Percentiles rank a stretch among this genome's conserved stretches.
Conservation (phyloP, 2,113 vertebrate species). For the Crypturellus undulatus region DNA sequence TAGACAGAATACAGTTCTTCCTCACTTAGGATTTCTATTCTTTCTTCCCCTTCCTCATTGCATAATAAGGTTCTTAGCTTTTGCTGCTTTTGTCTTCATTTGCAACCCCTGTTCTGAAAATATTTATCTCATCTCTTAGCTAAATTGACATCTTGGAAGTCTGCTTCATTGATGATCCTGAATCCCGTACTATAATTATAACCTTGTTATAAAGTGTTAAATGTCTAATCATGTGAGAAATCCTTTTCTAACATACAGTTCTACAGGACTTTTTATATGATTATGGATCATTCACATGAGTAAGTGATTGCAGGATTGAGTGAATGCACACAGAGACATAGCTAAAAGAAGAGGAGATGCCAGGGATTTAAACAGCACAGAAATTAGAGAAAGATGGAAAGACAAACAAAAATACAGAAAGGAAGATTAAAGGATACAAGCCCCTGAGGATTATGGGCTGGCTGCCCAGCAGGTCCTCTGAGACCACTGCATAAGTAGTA, state of each 20-base stretch:
- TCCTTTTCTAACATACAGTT: not conserved
- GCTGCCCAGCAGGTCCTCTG: conserved; percentile 55
- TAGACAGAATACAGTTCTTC: not conserved
- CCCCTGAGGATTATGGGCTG: conserved; percentile 30
- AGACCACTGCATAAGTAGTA: not conserved
- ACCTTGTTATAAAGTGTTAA: not conserved
- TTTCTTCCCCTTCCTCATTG: not conserved
- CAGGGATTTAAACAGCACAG: not conserved
- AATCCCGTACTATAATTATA: not conserved
- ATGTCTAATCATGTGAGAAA: not conserved
- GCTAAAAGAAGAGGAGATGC: not conserved
- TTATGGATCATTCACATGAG: not conserved
- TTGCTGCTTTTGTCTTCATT: not conserved
- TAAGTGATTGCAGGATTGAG: not conserved
- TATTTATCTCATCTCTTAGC: not conserved
- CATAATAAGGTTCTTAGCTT: not conserved
- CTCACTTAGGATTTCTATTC: not conserved
- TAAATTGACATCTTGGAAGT: not conserved
- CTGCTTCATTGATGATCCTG: not conserved
- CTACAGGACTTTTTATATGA: not conserved
- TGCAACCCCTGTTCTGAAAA: not conserved
- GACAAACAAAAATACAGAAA: conserved; percentile 24
- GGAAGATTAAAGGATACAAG: conserved; percentile 35
- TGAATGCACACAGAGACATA: not conserved
- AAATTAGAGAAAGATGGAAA: conserved; percentile 50